Conservation (phyloP, 1,140 invertebrate species). For the Ectropis grisescens region DNA sequence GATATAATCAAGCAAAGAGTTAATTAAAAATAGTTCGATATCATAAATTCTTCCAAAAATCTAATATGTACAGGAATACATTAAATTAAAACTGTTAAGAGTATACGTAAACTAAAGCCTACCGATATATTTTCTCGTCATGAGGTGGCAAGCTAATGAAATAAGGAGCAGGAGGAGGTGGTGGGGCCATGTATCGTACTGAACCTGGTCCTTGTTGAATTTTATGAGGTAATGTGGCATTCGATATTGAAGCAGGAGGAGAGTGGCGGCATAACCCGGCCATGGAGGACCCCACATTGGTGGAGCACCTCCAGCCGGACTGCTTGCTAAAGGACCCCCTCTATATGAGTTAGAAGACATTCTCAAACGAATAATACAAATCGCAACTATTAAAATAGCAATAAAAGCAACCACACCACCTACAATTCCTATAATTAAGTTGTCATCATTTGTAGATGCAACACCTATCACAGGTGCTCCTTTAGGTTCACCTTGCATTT, state of each 20-base stretch:
- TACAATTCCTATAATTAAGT: constrained; percentile 91
- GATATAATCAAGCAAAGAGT: no score
- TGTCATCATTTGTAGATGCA: constrained; percentile 86
- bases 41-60: no score
- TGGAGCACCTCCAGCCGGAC: constrained; percentile 62
- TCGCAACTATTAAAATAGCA: constrained; percentile 87
- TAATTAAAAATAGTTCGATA: no score
- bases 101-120: constrained; percentile 4
- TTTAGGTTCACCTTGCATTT: constrained; percentile 71
- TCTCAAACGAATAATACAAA: constrained; percentile 84
- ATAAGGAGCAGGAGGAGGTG: constrained; percentile 62
- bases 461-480: constrained; percentile 70
- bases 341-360: constrained; percentile 78
- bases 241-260: constrained; percentile 66
- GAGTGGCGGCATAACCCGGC: constrained; percentile 67
- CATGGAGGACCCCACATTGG: constrained; percentile 63
- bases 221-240: constrained; percentile 75
- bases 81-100: no score
- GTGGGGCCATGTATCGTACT: constrained; percentile 59
- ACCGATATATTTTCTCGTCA: constrained; percentile 69
- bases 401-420: constrained; percentile 93
- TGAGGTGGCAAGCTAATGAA: constrained; percentile 68
- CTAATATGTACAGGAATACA: no score
- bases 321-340: constrained; percentile 74
- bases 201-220: constrained; percentile 70